Evolutionary conservation across 2,888 invertebrate species (phyloP).

Genomic region (Luffia ferchaultella): DNA sequence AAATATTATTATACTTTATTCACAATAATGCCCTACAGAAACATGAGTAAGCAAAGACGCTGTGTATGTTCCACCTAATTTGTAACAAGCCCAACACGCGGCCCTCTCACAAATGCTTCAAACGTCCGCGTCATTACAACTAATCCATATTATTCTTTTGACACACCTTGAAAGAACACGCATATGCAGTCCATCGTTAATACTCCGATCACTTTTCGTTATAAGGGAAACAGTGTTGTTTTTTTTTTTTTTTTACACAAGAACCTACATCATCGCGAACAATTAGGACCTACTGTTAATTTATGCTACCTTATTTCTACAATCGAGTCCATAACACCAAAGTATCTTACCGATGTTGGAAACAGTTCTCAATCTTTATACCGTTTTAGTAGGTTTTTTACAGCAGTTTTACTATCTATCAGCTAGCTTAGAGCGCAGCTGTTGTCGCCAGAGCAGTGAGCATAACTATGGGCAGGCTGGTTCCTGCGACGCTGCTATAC

Average conservation of each 20-base stretch:
- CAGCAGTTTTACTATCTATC: not conserved
- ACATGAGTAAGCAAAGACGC: too few species aligned
- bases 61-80: not conserved
- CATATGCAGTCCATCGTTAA: not conserved
- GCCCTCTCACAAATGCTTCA: not conserved
- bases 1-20: too few species aligned
- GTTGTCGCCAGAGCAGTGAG: constrained; percentile 52
- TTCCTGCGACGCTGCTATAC: constrained; percentile 55
- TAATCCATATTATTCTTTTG: not conserved
- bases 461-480: constrained; percentile 43
- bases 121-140: not conserved
- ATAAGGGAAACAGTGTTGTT: not conserved
- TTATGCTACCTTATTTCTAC: not conserved
- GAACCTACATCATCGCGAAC: not conserved
- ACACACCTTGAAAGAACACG: not conserved
- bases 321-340: not conserved
- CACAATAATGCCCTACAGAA: too few species aligned
- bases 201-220: not conserved
- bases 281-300: not conserved
- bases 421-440: constrained; percentile 36
- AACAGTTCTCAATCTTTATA: not conserved
- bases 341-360: not conserved
- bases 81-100: not conserved
- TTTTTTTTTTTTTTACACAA: not conserved
- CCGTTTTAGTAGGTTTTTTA: not conserved